These are phyloP conservation scores for Amphipyra tragopoginis DNA, from an alignment of 2,888 invertebrate genomes.

Conservation along the genomic window DNA sequence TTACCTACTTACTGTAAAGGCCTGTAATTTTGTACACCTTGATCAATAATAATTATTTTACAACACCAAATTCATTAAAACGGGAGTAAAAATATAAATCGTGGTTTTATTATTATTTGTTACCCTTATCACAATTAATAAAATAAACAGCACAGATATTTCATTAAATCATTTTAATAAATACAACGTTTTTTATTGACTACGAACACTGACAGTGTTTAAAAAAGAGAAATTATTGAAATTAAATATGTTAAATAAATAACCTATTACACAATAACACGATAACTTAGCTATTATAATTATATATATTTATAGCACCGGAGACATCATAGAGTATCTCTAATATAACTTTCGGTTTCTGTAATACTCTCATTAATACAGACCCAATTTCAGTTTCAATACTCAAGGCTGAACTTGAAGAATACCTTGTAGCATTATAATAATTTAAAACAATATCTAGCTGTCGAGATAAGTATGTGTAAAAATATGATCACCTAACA, in stretches of 20 bases:
- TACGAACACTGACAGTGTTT: background rate
- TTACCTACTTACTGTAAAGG: conserved; percentile 82
- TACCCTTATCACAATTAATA: conserved; percentile 51
- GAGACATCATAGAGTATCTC: background rate
- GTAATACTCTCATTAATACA: background rate
- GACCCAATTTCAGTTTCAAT: background rate
- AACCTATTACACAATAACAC: too few relatives aligned
- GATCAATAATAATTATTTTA: conserved; percentile 85
- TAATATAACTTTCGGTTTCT: conserved; percentile 2
- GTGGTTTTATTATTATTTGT: conserved; percentile 70
- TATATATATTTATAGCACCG: too few relatives aligned
- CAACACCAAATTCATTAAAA: conserved; percentile 85
- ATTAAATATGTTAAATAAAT: too few relatives aligned
- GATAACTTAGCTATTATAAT: background rate
- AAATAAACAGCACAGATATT: background rate
- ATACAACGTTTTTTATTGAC: background rate
- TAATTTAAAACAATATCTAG: too few relatives aligned
- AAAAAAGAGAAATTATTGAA: too few relatives aligned
- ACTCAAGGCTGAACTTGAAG: too few relatives aligned
- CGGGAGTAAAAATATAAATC: conserved; percentile 75
- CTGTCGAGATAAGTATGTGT: too few relatives aligned
- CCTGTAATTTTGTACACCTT: conserved; percentile 89
- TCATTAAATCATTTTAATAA: conserved; percentile 2
- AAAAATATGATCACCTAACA: too few relatives aligned
- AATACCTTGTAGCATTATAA: too few relatives aligned